phyloP scores from a whole-genome alignment of 2,113 vertebrate species.

The Microcebus lehilahytsara region DNA sequence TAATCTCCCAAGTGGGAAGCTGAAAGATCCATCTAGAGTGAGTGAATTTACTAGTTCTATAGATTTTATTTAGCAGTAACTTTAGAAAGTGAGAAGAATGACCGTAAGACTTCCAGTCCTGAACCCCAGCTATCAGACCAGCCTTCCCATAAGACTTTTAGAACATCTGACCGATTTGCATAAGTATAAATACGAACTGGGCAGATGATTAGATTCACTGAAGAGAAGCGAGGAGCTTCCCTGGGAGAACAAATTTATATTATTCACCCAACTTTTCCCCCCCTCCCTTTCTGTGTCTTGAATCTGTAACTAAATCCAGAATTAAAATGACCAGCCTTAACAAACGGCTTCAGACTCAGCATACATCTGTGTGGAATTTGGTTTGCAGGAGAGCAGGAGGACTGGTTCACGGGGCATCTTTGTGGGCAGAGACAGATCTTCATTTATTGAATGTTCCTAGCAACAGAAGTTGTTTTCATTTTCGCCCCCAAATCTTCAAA shows the following conservation, averaged over 20 bases:
- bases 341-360: conserved; percentile 61
- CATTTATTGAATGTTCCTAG: conserved; percentile 74
- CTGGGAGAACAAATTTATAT: conserved; percentile 28
- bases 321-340: conserved; percentile 54
- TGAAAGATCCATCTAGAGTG: neutral
- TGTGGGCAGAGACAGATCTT: conserved; percentile 68
- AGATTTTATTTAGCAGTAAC: conserved; percentile 13
- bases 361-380: conserved; percentile 55
- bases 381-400: conserved; percentile 53
- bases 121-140: neutral
- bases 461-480: conserved; percentile 74
- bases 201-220: conserved; percentile 60
- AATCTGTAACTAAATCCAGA: conserved; percentile 66
- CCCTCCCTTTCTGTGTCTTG: neutral
- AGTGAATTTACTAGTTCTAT: neutral
- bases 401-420: conserved; percentile 58
- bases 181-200: conserved; percentile 39
- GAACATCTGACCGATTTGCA: neutral
- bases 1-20: neutral
- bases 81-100: neutral
- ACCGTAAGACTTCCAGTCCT: neutral
- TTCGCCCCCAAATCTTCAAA: conserved; percentile 59
- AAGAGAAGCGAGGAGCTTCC: conserved; percentile 38
- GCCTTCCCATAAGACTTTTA: neutral
- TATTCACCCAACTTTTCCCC: neutral